Percentiles rank a stretch among this genome's conserved stretches.
phyloP scores from a whole-genome alignment of 2,888 invertebrate genomes.

The Clanis bilineata region DNA sequence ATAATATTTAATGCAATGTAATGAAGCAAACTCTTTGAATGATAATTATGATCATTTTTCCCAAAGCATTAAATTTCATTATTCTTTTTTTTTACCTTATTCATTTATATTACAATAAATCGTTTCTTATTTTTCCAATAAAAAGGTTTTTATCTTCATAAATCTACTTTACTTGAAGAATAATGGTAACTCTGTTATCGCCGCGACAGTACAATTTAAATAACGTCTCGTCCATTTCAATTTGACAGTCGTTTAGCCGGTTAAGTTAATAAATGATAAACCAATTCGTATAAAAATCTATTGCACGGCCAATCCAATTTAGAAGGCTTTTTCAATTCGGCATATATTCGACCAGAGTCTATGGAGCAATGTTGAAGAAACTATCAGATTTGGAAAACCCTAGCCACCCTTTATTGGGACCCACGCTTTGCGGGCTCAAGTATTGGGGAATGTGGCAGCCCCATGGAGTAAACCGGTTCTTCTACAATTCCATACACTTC shows the following conservation, averaged over 20 bases:
- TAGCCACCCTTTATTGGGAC: conserved; percentile 49
- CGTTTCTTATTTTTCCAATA: background rate
- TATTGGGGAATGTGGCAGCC: conserved; percentile 59
- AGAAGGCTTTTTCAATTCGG: background rate
- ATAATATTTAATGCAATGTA: too few species aligned
- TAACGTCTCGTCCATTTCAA: background rate
- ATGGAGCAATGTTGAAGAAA: conserved; percentile 8
- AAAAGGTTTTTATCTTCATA: too few species aligned
- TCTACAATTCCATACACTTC: conserved; percentile 48
- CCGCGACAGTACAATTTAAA: background rate
- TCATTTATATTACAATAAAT: background rate
- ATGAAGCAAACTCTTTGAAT: too few species aligned
- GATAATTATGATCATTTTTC: too few species aligned
- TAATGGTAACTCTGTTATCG: background rate
- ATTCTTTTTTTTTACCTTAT: background rate
- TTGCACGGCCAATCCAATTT: background rate
- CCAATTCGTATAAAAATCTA: conserved; percentile 24
- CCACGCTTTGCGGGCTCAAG: conserved; percentile 50
- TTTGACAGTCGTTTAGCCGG: conserved; percentile 1
- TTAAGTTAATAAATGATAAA: conserved; percentile 10
- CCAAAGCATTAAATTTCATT: too few species aligned
- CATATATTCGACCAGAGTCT: background rate
- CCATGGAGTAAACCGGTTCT: conserved; percentile 27
- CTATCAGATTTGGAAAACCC: conserved; percentile 39
- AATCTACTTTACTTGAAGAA: background rate